phyloP scores from a whole-genome alignment of 2,113 vertebrate genomes.

The Stigmatopora nigra region DNA sequence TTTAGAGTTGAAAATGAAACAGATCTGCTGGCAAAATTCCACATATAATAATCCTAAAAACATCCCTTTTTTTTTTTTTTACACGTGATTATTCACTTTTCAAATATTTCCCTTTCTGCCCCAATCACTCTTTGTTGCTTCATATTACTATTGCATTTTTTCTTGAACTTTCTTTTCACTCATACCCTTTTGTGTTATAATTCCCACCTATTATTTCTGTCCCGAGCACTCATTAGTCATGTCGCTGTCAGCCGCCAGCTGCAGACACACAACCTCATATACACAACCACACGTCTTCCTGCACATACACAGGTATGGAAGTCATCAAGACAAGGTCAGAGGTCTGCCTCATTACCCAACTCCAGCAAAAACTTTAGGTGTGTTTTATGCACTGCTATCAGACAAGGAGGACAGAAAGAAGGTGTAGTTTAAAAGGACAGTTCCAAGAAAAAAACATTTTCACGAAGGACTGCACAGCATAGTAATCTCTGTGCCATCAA shows the following conservation, averaged over 20 bases:
- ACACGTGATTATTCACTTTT: background rate
- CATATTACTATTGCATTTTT: conserved; percentile 39
- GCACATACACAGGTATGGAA: conserved; percentile 95
- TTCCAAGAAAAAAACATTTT: conserved; percentile 4
- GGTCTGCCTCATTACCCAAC: conserved; percentile 98
- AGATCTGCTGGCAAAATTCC: background rate
- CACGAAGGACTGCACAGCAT: background rate
- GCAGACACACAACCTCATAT: conserved; percentile 82
- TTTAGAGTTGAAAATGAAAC: background rate
- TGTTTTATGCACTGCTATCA: conserved; percentile 83
- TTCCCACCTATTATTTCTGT: conserved; percentile 93
- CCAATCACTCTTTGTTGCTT: conserved; percentile 26
- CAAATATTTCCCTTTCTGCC: conserved; percentile 12
- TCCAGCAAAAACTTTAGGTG: conserved; percentile 95
- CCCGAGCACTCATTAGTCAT: conserved; percentile 96
- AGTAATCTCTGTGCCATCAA: background rate
- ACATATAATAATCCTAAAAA: background rate
- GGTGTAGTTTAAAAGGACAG: background rate
- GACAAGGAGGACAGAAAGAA: conserved; percentile 49
- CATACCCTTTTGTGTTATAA: conserved; percentile 60
- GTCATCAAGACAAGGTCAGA: conserved; percentile 91
- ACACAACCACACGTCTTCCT: conserved; percentile 79
- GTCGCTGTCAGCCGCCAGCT: conserved; percentile 87
- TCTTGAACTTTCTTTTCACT: conserved; percentile 53
- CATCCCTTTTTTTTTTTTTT: background rate